These are phyloP conservation scores for Acipenser ruthenus DNA, from an alignment of 2,797 vertebrate genomes.

Conservation along the genomic window DNA sequence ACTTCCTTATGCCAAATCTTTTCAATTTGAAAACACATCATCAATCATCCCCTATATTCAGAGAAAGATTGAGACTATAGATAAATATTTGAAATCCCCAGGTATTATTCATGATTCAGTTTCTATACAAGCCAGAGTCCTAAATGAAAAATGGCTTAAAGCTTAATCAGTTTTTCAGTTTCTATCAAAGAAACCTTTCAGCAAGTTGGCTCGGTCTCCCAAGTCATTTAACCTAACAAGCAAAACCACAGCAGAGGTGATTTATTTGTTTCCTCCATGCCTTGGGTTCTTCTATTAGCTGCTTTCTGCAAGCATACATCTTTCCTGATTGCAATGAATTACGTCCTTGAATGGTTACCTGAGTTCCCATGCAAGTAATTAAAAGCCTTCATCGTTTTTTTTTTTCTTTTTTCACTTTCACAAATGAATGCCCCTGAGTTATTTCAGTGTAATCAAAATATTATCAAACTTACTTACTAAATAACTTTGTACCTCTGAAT, in stretches of 20 bases:
- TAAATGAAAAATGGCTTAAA: neutral
- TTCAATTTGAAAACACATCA: neutral
- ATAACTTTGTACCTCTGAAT: too few relatives aligned
- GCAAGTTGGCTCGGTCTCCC: neutral
- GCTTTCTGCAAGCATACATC: neutral
- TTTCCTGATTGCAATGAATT: conserved; percentile 1
- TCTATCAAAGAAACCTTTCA: conserved; percentile 7
- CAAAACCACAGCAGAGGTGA: neutral
- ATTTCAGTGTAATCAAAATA: neutral
- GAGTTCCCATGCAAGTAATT: neutral
- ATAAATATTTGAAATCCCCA: neutral
- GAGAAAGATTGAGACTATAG: neutral
- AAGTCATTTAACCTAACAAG: conserved; percentile 7
- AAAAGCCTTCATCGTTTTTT: neutral
- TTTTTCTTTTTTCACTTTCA: neutral
- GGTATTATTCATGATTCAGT: conserved; percentile 6
- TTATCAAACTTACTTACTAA: neutral
- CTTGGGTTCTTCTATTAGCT: conserved; percentile 1
- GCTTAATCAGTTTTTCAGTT: conserved; percentile 9
- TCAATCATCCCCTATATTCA: conserved; percentile 1
- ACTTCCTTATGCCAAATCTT: neutral
- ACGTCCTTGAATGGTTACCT: neutral
- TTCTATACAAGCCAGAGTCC: neutral
- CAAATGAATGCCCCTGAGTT: neutral
- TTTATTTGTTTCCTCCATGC: conserved; percentile 4